A percentile compares a stretch with the other conserved stretches of the same genome.
phyloP scores from a whole-genome alignment of 2,797 vertebrate species.

The Bovichtus diacanthus region DNA sequence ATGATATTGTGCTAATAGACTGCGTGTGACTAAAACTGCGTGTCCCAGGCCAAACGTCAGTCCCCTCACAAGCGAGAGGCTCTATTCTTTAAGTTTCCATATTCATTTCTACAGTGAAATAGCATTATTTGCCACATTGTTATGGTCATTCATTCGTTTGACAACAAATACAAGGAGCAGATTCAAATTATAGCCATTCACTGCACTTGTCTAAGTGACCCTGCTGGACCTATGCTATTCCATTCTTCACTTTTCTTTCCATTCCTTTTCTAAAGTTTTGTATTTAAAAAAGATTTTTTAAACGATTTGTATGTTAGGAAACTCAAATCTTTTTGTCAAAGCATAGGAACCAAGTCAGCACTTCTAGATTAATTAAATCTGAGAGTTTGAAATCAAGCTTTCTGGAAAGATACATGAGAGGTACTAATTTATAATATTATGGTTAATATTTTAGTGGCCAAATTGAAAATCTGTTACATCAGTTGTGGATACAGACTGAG shows the following conservation, averaged over 20 bases:
- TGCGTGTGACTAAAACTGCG: not conserved
- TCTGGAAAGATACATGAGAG: not conserved
- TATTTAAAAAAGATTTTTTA: not conserved
- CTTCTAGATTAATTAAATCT: not conserved
- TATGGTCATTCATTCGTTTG: conserved; percentile 21
- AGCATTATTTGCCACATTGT: conserved; percentile 2
- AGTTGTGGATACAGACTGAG: not conserved
- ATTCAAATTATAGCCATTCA: conserved; percentile 32
- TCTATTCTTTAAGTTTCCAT: not conserved
- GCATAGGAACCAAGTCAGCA: not conserved
- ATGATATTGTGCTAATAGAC: not conserved
- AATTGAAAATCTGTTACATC: not conserved
- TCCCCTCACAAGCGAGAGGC: not conserved
- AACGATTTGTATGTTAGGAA: not conserved
- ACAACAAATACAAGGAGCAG: conserved; percentile 24
- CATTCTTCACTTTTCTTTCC: not conserved
- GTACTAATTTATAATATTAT: not conserved
- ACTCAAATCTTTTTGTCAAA: not conserved
- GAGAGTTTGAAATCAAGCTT: not conserved
- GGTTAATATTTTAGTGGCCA: not conserved
- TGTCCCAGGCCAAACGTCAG: not conserved
- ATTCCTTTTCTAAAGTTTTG: conserved; percentile 2
- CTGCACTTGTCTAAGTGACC: conserved; percentile 6
- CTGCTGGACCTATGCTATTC: conserved; percentile 7
- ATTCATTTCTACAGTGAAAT: conserved; percentile 21